Evolutionary conservation across 1,140 invertebrate genomes (phyloP).

Genomic region (Drosophila micromelanica): DNA sequence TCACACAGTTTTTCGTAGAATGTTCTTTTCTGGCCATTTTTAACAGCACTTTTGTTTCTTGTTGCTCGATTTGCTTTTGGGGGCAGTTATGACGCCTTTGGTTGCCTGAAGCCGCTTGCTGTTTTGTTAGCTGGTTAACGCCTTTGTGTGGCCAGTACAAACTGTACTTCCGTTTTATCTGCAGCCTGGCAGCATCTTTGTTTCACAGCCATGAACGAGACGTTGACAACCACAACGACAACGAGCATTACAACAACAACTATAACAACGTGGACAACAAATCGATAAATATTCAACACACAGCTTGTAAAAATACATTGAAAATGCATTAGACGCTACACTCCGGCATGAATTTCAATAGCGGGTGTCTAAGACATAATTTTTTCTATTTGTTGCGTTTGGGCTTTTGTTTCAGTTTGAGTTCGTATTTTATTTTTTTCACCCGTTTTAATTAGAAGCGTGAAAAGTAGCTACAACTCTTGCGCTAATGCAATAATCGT

Average conservation of each 20-base stretch:
- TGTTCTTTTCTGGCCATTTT: background rate
- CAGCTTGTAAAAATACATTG: slow-evolving; percentile 76
- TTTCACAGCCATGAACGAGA: slow-evolving; percentile 27
- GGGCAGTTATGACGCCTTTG: slow-evolving; percentile 5
- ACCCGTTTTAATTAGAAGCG: slow-evolving; percentile 60
- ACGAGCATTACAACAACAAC: slow-evolving; percentile 1
- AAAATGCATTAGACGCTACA: slow-evolving; percentile 76
- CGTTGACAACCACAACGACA: slow-evolving; percentile 5
- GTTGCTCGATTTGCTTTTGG: slow-evolving; percentile 25
- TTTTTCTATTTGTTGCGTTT: slow-evolving; percentile 13
- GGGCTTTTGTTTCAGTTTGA: slow-evolving; percentile 5
- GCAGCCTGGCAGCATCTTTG: slow-evolving; percentile 61
- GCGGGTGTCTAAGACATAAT: slow-evolving; percentile 9
- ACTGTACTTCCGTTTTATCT: slow-evolving; percentile 74
- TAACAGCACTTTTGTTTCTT: background rate
- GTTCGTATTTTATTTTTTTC: slow-evolving; percentile 14
- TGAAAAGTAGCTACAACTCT: slow-evolving; percentile 37
- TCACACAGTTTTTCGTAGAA: background rate
- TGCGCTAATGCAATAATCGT: slow-evolving; percentile 73
- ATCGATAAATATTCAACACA: slow-evolving; percentile 78
- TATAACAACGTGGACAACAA: slow-evolving; percentile 44
- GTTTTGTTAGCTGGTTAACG: slow-evolving; percentile 53
- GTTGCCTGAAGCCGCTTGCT: slow-evolving; percentile 21
- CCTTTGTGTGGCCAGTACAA: slow-evolving; percentile 72
- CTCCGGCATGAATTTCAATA: slow-evolving; percentile 72